Conservation (phyloP, 2,888 invertebrate genomes). For the Acanthosepion lycidas region DNA sequence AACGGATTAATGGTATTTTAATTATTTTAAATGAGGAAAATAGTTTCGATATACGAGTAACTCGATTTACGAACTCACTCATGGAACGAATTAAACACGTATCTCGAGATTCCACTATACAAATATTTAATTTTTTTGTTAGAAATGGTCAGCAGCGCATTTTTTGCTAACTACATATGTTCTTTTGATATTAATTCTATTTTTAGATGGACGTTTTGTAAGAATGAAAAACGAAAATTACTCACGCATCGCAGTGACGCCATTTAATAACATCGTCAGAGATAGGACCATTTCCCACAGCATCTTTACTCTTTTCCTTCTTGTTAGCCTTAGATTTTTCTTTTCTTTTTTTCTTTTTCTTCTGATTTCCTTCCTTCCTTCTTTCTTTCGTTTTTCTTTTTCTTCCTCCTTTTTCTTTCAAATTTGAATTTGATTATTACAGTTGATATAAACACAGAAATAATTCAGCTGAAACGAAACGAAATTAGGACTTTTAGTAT, state of each 20-base stretch:
- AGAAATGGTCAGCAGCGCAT: too few species aligned
- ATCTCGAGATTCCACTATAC: too few species aligned
- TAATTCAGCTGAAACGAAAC: constrained; percentile 18
- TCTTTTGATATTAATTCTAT: too few species aligned
- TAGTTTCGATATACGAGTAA: too few species aligned
- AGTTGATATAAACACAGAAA: neutral
- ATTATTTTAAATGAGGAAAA: too few species aligned
- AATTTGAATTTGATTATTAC: neutral
- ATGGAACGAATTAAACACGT: too few species aligned
- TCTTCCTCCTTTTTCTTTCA: neutral
- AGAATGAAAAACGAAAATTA: neutral
- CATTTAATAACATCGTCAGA: neutral
- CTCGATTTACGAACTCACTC: too few species aligned
- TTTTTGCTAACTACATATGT: too few species aligned
- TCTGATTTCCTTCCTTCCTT: neutral
- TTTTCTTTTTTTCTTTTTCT: neutral
- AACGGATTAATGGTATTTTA: too few species aligned
- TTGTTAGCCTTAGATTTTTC: too few species aligned
- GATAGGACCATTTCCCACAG: neutral
- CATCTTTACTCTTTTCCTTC: neutral
- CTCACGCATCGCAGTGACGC: neutral
- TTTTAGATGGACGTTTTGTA: neutral
- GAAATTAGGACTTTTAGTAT: neutral
- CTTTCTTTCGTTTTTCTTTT: too few species aligned
- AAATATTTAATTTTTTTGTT: too few species aligned